phyloP scores from a whole-genome alignment of 2,113 vertebrate genomes.

The Tringa solitaria region DNA sequence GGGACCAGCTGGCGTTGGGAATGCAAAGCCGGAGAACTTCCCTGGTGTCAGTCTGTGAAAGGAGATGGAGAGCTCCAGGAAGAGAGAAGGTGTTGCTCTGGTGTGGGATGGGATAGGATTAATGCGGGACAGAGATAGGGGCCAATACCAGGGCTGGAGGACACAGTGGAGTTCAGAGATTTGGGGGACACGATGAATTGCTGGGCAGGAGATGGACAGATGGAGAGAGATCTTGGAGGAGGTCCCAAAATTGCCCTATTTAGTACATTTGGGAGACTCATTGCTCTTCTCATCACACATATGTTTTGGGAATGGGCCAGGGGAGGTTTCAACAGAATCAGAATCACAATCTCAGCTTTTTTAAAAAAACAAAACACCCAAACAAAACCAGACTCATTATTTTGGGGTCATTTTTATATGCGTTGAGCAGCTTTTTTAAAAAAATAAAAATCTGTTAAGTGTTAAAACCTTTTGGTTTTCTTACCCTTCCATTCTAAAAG shows the following conservation, averaged over 20 bases:
- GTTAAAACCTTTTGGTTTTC: constrained; percentile 3
- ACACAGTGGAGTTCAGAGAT: not conserved
- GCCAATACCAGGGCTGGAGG: not conserved
- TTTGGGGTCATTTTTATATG: constrained; percentile 5
- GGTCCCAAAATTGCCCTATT: constrained; percentile 37
- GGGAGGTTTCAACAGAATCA: constrained; percentile 17
- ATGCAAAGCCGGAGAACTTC: not conserved
- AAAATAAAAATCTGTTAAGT: not conserved
- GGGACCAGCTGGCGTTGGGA: not conserved
- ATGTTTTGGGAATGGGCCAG: constrained; percentile 23
- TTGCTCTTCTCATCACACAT: not conserved
- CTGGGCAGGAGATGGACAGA: constrained; percentile 36
- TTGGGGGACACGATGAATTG: not conserved
- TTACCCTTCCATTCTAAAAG: not conserved
- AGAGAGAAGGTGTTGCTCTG: not conserved
- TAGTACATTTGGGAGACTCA: constrained; percentile 33
- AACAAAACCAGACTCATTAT: not conserved
- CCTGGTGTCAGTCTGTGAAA: not conserved
- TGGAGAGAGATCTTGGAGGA: constrained; percentile 48
- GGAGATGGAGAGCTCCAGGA: not conserved
- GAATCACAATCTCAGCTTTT: constrained; percentile 1
- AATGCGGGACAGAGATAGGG: not conserved
- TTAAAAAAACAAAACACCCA: not conserved
- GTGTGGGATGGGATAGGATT: not conserved
- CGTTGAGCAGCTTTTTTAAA: not conserved